These are phyloP conservation scores for Capromys pilorides DNA, from an alignment of 2,797 vertebrate species.

Conservation along the genomic window DNA sequence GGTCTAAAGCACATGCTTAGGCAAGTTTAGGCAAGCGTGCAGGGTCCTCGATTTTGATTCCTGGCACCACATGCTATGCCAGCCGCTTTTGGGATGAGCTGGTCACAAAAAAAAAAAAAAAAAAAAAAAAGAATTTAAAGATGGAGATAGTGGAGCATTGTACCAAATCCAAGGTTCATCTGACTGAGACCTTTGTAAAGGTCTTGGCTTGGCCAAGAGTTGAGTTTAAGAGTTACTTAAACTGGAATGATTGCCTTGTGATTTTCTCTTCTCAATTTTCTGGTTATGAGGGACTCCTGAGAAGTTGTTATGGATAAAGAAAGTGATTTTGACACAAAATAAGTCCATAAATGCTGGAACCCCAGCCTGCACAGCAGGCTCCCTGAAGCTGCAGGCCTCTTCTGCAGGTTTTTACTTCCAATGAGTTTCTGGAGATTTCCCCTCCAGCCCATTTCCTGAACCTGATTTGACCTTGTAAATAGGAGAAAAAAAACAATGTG, in stretches of 20 bases:
- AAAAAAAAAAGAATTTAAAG: neutral
- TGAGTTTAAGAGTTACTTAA: neutral
- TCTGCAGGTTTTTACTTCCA: neutral
- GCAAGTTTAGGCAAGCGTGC: no score
- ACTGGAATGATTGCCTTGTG: neutral
- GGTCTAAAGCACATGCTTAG: no score
- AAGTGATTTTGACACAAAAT: neutral
- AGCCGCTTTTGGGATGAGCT: no score
- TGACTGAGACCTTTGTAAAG: neutral
- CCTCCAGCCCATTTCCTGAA: neutral
- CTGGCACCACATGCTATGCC: no score
- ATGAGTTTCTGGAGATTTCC: neutral
- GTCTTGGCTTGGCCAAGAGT: neutral
- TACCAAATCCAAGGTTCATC: neutral
- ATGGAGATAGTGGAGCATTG: neutral
- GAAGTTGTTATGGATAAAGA: neutral
- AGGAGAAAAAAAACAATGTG: neutral
- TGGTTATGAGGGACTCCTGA: neutral
- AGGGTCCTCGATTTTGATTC: no score
- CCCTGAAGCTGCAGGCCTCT: neutral
- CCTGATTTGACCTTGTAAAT: neutral
- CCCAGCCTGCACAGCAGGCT: neutral
- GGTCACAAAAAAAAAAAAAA: no score
- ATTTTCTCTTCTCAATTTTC: conserved; percentile 12
- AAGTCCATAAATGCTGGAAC: neutral